Base-by-base conservation (phyloP, 92 coral and sea anemone species). In the Siderastrea radians region DNA sequence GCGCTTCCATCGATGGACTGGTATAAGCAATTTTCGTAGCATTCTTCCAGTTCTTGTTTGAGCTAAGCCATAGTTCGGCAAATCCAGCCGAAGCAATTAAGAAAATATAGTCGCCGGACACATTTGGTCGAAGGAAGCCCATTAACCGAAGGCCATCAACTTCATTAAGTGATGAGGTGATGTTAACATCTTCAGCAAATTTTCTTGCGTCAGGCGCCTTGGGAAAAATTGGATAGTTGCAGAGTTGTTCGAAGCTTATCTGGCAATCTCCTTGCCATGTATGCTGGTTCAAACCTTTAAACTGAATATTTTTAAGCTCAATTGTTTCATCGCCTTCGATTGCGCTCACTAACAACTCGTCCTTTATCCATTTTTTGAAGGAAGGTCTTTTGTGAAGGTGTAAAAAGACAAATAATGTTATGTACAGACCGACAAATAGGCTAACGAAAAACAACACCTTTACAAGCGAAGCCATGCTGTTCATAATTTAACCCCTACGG, bases 151-250 rank as follows among this genome's bases (percentile, higher is more conserved):
- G 77, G 4, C 78, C 78, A 16, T 62, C 51, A 5, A 59, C 17
- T 64, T 64, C 69, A n/a, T 13, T 64, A 15, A 83, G 72, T 60
- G 84, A 72, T 9, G 74, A 63, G 45, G 58, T 85, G 9, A 17
- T 44, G 2, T 59, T 53, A n/a, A 69, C 52, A 26, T 26, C 0
- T 26, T 26, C 38, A 26, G 38, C 38, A 26, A 26, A 26, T 19
- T 72, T 47, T 70, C 86, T 72, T 16, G 11, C 15, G 64, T 89
- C 92, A 3, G 92, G 92, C n/a, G 92, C 92, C n/a, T 70, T 70
- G 2, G 92, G 92, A 63, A 89, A 89, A 70, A 84, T 72, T 47
- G 92, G 92, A 51, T 76, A 89, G 19, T 77, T 59, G 44, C 92
- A 89, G 3, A 77, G 70, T 50, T 53, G 63, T 78, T 89, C 68